Evolutionary conservation across 1,140 invertebrate species (phyloP), one percentile per base, ranked within the genome.

Genomic region (Cecropterus lyciades): DNA sequence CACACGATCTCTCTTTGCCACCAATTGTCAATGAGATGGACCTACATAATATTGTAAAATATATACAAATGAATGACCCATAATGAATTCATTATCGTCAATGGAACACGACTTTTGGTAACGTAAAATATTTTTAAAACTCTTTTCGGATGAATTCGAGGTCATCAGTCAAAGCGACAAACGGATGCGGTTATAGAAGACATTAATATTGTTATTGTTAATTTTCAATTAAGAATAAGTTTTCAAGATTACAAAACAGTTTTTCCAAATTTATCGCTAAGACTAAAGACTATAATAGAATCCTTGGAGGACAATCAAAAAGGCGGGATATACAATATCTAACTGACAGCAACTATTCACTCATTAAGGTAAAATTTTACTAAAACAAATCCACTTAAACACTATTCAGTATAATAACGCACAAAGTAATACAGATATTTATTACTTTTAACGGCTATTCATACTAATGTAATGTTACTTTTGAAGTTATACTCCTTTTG

Each of bases 11-110:
- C 63, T 70, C 43, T 45, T 66, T 69, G 27, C 66, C 72, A 60
- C 70, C 68, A 70, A 59, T 74, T 72, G 63, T 79, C 71, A 70
- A 75, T 77, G 73, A 70, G 59, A 73, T 84, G 78, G 73, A 80
- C 74, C 70, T 76, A 72, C 46, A 64, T 69, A 75, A 70, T 67
- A 53, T 69, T 70, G 64, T 72, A 69, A 66, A 79, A 67, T 81
- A 80, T 79, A 73, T 81, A 82, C 81, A 87, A 77, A 80, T 77
- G 73, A 74, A 82, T 82, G 77, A 63, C 16, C 60, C 55, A 60
- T 64, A 45, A 59, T 56, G 62, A 17, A 62, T 60, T 74, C 65
- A 69, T 68, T 75, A 68, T 70, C 69, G 62, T 68, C 74, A 73
- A 72, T 78, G 72, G 66, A 72, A 70, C 65, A 69, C 67, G 70